Evolutionary conservation across 2,888 invertebrate genomes (phyloP), one percentile per base, ranked within the genome.

Genomic region (Xestia ashworthii): DNA sequence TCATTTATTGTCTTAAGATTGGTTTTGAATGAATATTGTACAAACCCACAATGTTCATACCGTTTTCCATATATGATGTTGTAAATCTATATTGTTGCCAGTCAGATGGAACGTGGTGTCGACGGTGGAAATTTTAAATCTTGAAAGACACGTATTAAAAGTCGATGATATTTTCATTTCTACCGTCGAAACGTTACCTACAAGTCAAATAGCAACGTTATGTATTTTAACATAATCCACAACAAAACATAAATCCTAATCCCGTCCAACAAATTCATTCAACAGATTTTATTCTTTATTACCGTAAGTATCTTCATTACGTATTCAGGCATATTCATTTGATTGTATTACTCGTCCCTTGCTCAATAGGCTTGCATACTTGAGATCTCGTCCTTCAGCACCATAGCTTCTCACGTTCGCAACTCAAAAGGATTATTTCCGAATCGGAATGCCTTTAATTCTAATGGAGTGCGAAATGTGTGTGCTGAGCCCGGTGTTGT

Each of bases 391-490:
- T 89, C 88, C 87, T 88, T 89, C 89, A 80, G 65, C 82, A 72
- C 65, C 77, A 16, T 87, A 74, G 74, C 78, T 84, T 87, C 84
- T 87, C 88, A 88, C 88, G 86, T 86, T 87, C 84, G 78, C 87
- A 83, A 84, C 84, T 89, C 89, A 89, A 89, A 87, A 85, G 89
- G 88, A 88, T 88, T 88, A 89, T 88, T 88, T 88, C 88, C 89
- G 88, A 88, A 89, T 89, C 85, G 89, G 89, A 88, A 88, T 88
- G 88, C 85, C 83, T 89, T 89, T 88, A 86, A 89, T 88, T 88
- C 85, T 90, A 90, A 90, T 90, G 90, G 87, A 90, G 90, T 90
- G 90, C 89, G 85, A 90, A 89, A 86, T 84, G 83, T 87, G 83
- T 83, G 82, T 78, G 82, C 89, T 80, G 81, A 87, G 83, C 87